Percentiles rank a stretch among this genome's conserved stretches.
Evolutionary conservation across 2,113 vertebrate genomes (phyloP).

Genomic region (Ailurus styani): DNA sequence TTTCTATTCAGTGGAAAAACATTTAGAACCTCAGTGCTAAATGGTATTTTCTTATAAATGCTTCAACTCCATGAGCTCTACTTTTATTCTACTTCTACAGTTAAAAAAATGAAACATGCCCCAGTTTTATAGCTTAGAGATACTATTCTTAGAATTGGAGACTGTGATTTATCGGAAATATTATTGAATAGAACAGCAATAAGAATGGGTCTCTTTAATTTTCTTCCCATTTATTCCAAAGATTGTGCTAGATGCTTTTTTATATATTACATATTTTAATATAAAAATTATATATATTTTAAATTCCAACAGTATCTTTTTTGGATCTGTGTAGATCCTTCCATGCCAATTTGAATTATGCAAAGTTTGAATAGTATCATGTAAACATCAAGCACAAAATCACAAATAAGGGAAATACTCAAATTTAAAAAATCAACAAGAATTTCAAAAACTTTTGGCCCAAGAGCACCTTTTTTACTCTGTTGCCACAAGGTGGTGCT

Average conservation of each 20-base stretch:
- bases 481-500: not conserved
- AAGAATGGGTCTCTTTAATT: constrained; percentile 7
- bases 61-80: not conserved
- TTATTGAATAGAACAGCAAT: not conserved
- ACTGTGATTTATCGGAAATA: not conserved
- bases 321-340: not conserved
- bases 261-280: not conserved
- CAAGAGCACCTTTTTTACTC: not conserved
- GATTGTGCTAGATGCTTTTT: not conserved
- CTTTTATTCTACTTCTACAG: not conserved
- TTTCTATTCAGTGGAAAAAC: constrained; percentile 16
- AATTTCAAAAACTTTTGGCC: not conserved
- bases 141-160: not conserved
- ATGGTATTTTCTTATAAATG: not conserved
- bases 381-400: not conserved
- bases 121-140: not conserved
- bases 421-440: constrained; percentile 12
- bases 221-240: not conserved
- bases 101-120: not conserved
- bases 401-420: not conserved
- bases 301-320: not conserved
- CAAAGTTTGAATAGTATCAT: not conserved
- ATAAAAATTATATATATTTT: not conserved
- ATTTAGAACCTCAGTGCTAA: not conserved
- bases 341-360: not conserved